These are phyloP conservation scores for Macrophya annulata DNA, from an alignment of 2,888 invertebrate genomes.

Conservation along the genomic window DNA sequence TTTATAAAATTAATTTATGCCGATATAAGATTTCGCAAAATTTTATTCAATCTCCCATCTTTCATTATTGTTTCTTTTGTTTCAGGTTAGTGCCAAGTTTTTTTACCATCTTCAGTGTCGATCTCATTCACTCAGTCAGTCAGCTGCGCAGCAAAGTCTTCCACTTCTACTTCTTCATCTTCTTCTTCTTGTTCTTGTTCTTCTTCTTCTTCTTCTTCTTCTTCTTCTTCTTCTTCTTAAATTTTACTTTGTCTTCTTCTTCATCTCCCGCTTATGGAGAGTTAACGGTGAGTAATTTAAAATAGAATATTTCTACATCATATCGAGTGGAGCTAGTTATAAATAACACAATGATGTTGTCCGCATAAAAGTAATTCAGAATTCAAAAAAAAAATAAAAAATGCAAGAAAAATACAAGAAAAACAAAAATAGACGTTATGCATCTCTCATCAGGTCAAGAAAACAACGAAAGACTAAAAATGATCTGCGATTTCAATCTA, in stretches of 20 bases:
- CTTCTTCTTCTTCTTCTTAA: neutral
- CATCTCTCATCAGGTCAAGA: neutral
- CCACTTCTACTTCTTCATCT: neutral
- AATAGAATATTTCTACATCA: conserved; percentile 73
- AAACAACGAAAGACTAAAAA: neutral
- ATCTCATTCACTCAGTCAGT: conserved; percentile 4
- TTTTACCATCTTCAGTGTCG: neutral
- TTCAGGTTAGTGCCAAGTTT: conserved; percentile 27
- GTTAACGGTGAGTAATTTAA: conserved; percentile 71
- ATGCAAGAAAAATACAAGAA: neutral
- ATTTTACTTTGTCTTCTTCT: neutral
- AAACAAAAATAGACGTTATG: neutral
- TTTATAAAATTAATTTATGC: neutral
- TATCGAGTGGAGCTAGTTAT: conserved; percentile 75
- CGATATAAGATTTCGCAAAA: no score
- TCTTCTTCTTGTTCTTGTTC: neutral
- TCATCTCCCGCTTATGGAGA: neutral
- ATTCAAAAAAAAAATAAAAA: neutral
- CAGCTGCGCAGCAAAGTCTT: neutral
- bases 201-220: conserved; percentile 7
- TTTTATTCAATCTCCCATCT: neutral
- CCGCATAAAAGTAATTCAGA: conserved; percentile 16
- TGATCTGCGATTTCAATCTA: neutral
- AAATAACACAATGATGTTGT: conserved; percentile 70
- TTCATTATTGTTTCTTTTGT: neutral